Evolutionary conservation across 1,140 invertebrate species (phyloP).

Genomic region (Andricus grossulariae): DNA sequence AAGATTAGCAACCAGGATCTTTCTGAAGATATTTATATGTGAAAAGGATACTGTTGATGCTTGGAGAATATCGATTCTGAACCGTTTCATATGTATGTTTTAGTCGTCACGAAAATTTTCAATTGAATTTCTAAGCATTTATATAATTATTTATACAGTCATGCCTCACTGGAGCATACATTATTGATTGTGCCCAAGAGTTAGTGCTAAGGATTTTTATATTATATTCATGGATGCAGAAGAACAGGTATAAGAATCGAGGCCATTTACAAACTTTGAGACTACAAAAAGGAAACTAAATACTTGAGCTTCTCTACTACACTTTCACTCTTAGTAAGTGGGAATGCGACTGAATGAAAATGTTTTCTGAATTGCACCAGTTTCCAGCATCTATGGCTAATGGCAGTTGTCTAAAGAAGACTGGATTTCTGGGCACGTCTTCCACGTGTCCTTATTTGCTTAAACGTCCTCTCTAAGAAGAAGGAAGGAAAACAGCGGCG

Average conservation of each 20-base stretch:
- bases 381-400: not conserved
- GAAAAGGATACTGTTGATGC: not conserved
- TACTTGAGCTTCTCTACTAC: not conserved
- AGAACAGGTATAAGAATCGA: not conserved
- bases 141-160: constrained; percentile 54
- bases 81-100: constrained; percentile 55
- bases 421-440: not conserved
- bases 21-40: no score
- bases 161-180: constrained; percentile 13
- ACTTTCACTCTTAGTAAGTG: not conserved
- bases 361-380: not conserved
- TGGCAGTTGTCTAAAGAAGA: not conserved
- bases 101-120: constrained; percentile 55
- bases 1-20: no score
- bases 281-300: not conserved
- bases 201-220: constrained; percentile 6
- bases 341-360: not conserved
- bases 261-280: not conserved
- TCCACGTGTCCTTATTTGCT: constrained; percentile 40
- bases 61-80: constrained; percentile 44
- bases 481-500: constrained; percentile 32
- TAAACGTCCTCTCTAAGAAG: constrained; percentile 33
- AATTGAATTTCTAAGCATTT: constrained; percentile 48
- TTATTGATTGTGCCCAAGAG: constrained; percentile 4
- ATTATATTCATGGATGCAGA: not conserved